Percentiles rank a stretch among this genome's conserved stretches.
Conservation (phyloP, 2,888 invertebrate species). For the Mayetiola destructor region DNA sequence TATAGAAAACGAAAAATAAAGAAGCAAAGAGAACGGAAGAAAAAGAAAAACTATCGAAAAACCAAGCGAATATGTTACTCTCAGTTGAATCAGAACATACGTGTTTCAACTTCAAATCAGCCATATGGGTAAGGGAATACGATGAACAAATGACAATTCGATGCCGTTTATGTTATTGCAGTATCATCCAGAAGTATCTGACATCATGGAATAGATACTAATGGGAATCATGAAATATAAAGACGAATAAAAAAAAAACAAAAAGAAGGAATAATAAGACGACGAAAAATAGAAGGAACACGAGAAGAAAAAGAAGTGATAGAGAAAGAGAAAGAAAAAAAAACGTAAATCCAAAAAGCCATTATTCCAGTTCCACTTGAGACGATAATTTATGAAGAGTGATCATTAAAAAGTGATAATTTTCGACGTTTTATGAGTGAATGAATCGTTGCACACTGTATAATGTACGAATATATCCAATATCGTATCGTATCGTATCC, state of each 20-base stretch:
- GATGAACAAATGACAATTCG: neutral
- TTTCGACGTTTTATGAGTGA: slow-evolving; percentile 11
- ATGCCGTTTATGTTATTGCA: neutral
- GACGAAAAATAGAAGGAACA: too few relatives aligned
- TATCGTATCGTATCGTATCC: too few relatives aligned
- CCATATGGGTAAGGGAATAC: neutral
- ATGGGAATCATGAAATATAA: slow-evolving; percentile 10
- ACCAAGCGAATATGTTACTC: neutral
- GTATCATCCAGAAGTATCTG: neutral
- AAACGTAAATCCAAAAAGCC: slow-evolving; percentile 3
- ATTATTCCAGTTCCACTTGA: slow-evolving; percentile 13
- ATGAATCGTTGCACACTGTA: slow-evolving; percentile 2
- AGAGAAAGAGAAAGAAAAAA: too few relatives aligned
- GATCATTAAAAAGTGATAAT: slow-evolving; percentile 12
- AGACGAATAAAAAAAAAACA: too few relatives aligned
- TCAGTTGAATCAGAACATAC: neutral
- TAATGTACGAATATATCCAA: neutral
- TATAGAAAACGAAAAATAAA: too few relatives aligned
- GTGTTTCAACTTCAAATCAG: neutral
- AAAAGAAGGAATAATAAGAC: too few relatives aligned
- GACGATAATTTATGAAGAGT: slow-evolving; percentile 12
- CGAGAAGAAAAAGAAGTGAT: too few relatives aligned
- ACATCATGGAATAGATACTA: slow-evolving; percentile 10
- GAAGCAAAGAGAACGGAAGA: too few relatives aligned
- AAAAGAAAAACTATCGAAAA: neutral